A percentile compares a stretch with the other conserved stretches of the same genome.
Conservation (phyloP, 2,797 vertebrate species). For the Hemitrygon akajei region DNA sequence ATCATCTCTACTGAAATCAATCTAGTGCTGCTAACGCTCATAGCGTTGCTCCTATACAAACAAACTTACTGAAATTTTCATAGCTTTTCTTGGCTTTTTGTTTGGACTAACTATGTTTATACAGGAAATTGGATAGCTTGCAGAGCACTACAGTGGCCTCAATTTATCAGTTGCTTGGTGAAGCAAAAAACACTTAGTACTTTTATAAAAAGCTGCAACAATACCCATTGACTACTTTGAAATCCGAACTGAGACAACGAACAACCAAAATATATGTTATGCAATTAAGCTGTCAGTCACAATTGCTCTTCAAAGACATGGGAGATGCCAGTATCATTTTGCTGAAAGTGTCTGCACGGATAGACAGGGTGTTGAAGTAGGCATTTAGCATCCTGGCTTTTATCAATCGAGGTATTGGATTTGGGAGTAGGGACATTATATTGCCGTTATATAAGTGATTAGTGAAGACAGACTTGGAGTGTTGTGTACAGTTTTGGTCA, state of each 20-base stretch:
- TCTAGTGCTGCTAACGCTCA: not conserved
- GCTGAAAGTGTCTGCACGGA: too few relatives aligned
- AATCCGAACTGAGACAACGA: not conserved
- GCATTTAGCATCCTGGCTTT: too few relatives aligned
- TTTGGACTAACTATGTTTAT: not conserved
- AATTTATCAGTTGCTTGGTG: not conserved
- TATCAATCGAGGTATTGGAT: too few relatives aligned
- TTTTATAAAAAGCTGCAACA: not conserved
- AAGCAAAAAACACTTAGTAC: not conserved
- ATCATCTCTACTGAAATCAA: not conserved
- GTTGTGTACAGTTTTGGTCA: too few relatives aligned
- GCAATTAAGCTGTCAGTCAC: not conserved
- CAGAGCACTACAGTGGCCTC: not conserved
- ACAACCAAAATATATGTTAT: not conserved
- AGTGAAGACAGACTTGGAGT: too few relatives aligned
- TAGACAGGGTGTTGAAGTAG: too few relatives aligned
- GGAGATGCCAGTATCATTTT: not conserved
- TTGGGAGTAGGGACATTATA: too few relatives aligned
- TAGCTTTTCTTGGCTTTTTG: not conserved
- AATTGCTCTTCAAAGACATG: not conserved
- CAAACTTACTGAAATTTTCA: not conserved
- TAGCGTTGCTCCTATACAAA: not conserved
- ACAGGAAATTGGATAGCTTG: not conserved
- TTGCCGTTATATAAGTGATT: too few relatives aligned
- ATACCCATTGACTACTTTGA: not conserved